These are phyloP conservation scores for Chironex yamaguchii DNA, from an alignment of 30 jellyfish, hydroid and myxozoan genomes.

Conservation along the genomic window DNA sequence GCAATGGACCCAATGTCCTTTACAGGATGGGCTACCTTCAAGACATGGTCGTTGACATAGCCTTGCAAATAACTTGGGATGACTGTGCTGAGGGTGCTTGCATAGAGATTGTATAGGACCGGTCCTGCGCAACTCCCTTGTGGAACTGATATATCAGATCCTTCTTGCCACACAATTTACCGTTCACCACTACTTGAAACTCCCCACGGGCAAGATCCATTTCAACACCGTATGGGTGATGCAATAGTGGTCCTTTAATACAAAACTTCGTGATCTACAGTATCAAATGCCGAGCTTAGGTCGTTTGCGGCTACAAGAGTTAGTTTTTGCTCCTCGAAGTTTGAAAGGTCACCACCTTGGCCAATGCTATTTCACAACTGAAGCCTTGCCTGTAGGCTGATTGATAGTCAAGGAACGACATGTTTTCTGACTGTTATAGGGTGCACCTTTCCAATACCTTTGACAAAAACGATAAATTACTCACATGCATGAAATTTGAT, in stretches of 20 bases:
- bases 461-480: slow-evolving; percentile 54
- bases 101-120: too few relatives aligned
- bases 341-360: slow-evolving; percentile 26
- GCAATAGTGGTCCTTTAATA: too few relatives aligned
- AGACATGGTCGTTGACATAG: slow-evolving; percentile 42
- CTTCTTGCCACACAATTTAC: background rate
- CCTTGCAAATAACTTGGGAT: too few relatives aligned
- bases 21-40: slow-evolving; percentile 46
- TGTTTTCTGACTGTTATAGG: slow-evolving; percentile 64
- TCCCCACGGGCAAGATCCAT: too few relatives aligned
- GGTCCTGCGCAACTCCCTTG: too few relatives aligned
- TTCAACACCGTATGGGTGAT: too few relatives aligned
- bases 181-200: too few relatives aligned
- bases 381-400: slow-evolving; percentile 72
- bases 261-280: background rate
- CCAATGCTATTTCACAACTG: slow-evolving; percentile 69
- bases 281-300: slow-evolving; percentile 20
- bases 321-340: slow-evolving; percentile 45
- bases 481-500: slow-evolving; percentile 30
- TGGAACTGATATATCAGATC: background rate
- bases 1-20: too few relatives aligned
- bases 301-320: slow-evolving; percentile 48
- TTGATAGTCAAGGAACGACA: slow-evolving; percentile 54
- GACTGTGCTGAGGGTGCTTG: too few relatives aligned
- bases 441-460: slow-evolving; percentile 58